Evolutionary conservation across 2,888 invertebrate genomes (phyloP).

Genomic region (Diarsia brunnea): DNA sequence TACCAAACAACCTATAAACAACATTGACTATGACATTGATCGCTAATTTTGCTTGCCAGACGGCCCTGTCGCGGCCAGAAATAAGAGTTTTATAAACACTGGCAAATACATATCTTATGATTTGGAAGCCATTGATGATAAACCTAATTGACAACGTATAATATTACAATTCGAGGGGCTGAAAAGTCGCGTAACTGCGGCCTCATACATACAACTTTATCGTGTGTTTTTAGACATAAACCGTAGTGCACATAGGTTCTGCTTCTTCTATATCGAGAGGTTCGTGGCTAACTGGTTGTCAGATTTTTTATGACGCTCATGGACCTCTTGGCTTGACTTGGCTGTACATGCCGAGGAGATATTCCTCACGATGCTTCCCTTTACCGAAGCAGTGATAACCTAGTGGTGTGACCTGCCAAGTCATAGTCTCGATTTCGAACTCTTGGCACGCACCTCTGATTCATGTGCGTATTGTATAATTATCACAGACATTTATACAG

Average conservation of each 20-base stretch:
- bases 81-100: slow-evolving; percentile 25
- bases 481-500: no score
- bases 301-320: no score
- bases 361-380: no score
- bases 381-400: no score
- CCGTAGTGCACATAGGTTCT: no score
- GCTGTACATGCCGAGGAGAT: no score
- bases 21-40: slow-evolving; percentile 39
- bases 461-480: no score
- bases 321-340: background rate
- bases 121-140: background rate
- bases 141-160: background rate
- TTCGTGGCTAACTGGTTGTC: no score
- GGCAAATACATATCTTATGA: background rate
- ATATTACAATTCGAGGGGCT: background rate
- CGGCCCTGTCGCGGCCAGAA: slow-evolving; percentile 23
- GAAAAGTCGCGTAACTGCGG: background rate
- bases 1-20: slow-evolving; percentile 15
- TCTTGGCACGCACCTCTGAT: no score
- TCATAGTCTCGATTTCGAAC: no score
- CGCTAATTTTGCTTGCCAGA: slow-evolving; percentile 39
- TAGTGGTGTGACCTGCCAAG: no score
- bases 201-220: background rate
- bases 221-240: background rate
- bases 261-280: no score